Base-by-base conservation (phyloP, 1,140 invertebrate genomes). In the Lepidurus packardi region DNA sequence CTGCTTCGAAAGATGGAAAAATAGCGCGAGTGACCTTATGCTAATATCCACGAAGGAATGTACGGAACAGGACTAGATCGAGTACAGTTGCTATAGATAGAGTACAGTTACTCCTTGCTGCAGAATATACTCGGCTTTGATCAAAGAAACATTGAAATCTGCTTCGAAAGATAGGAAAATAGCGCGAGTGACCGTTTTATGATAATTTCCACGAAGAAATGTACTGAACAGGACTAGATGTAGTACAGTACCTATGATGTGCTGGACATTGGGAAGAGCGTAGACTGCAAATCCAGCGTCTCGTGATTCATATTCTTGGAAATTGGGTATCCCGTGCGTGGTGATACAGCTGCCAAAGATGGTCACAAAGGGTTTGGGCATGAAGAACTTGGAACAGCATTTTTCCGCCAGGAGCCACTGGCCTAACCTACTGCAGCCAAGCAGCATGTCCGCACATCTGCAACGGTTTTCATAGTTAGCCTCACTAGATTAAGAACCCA, bases 391-490 rank as follows among this genome's bases (percentile, higher is more conserved):
- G 9, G 74, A 10, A 25, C 78, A 78, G 34, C 78, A 78, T 43
- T 78, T n/a, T 43, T 43, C n/a, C 42, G 73, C 45, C n/a, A 34
- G 74, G 78, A 75, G 75, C 25, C 34, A 45, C 7, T 34, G 44
- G 1, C 44, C 44, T n/a, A 47, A 34, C 25, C 45, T 45, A 2
- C 24, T 78, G 24, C 78, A 78, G 9, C 78, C 78, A 42, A 78
- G 34, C n/a, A 78, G 65, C 34, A 78, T 74, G n/a, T 74, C 73
- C 44, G 16, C 24, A 45, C 78, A 78, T 44, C 78, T 78, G n/a
- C n/a, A 7, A 65, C 21, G 13, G 34, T 65, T 34, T 34, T 34
- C 34, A 4, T 34, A 34, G 34, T 34, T 34, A 34, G 4, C 34
- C 34, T 34, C 4, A 34, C 34, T 34, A 34, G 34, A 34, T 34